Base-by-base conservation (phyloP, 2,113 vertebrate species). In the Cephalophus harveyi region DNA sequence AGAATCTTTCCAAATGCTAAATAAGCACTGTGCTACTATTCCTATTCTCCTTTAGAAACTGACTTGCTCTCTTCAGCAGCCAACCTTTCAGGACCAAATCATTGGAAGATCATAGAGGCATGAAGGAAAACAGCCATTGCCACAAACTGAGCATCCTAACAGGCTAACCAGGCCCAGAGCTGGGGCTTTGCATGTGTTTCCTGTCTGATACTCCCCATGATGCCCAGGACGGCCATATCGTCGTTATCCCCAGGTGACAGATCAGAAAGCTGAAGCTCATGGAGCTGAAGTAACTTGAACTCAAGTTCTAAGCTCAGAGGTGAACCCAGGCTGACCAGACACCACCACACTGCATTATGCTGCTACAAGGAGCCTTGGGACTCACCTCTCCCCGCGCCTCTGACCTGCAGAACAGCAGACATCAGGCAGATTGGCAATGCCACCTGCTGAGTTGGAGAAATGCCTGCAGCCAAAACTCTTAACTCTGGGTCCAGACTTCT, bases 321-420 rank as follows among this genome's bases (percentile, higher is more conserved):
- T 54, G 55, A 96, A 64, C 30, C 23, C 36, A 84, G 33, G 33
- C 85, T 3, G 12, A 36, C 36, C n/a, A 1, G 10, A 82, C 48
- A 25, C 2, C n/a, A 7, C 13, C 21, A 46, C 7, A 11, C 1
- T 2, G 7, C 40, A 6, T 30, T 8, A 57, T 19, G 7, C 36
- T 57, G 89, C 36, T 40, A 2, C 15, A 7, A 15, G 54, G 5
- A 74, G 30, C 12, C 25, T 9, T 30, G 62, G 43, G 62, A 54
- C 50, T 30, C 43, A 5, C 30, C 40, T 15, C 2, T 50, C 2
- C 30, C 10, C 2, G 2, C 14, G 0, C 1, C 11, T 28, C 5
- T 23, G 23, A 27, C 36, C 15, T 2, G 21, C 36, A 6, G n/a
- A 54, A 40, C 43, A 50, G 21, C 25, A 2, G 79, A 79, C 21